phyloP scores from a whole-genome alignment of 2,113 vertebrate genomes.

The Pyrgilauda ruficollis region DNA sequence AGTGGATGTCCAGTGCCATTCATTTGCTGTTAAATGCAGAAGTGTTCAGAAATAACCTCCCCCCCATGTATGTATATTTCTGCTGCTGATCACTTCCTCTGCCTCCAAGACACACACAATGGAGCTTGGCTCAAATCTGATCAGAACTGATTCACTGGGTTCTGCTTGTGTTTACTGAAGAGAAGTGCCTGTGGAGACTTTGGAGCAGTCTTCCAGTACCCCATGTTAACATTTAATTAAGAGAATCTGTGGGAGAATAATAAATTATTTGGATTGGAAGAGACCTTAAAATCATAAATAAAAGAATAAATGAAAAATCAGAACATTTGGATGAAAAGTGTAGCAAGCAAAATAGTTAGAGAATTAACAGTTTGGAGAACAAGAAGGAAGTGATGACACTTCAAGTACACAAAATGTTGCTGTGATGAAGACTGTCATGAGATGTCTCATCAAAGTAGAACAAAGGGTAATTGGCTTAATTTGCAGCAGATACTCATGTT shows the following conservation, averaged over 20 bases:
- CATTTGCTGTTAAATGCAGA: neutral
- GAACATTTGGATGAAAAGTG: neutral
- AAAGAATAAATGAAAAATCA: neutral
- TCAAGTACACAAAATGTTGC: neutral
- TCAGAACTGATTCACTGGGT: neutral
- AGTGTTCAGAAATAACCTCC: neutral
- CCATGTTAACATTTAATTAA: neutral
- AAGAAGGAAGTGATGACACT: neutral
- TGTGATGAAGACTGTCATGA: neutral
- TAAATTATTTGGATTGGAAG: neutral
- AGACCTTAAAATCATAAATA: neutral
- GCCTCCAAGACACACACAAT: neutral
- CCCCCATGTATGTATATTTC: neutral
- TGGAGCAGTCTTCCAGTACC: neutral
- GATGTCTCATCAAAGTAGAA: neutral
- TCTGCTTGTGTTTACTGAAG: neutral
- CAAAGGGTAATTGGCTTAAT: neutral
- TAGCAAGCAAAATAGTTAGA: neutral
- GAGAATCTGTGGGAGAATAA: neutral
- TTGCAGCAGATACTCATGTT: neutral
- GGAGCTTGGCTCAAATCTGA: neutral
- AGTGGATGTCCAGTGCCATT: neutral
- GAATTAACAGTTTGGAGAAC: neutral
- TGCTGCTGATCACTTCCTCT: neutral
- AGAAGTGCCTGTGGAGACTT: neutral